phyloP scores from a whole-genome alignment of 2,888 invertebrate genomes.

The Mayetiola destructor region DNA sequence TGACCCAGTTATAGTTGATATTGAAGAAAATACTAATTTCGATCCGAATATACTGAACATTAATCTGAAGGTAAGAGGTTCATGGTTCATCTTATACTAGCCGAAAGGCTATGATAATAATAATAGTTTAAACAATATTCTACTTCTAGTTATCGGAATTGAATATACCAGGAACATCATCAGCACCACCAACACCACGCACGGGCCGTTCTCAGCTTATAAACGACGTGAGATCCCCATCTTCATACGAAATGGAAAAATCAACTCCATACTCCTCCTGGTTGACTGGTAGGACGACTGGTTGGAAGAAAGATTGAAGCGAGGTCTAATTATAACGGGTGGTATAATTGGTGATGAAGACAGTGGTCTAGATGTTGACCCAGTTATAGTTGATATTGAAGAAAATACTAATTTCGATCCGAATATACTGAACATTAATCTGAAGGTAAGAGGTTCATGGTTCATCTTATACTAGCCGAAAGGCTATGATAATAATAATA shows the following conservation, averaged over 20 bases:
- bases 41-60: conserved; percentile 17
- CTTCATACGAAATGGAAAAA: too few species aligned
- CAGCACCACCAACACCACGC: conserved; percentile 24
- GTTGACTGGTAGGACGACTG: too few species aligned
- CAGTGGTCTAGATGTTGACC: conserved; percentile 5
- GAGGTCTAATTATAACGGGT: conserved; percentile 26
- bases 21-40: conserved; percentile 17
- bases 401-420: conserved; percentile 20
- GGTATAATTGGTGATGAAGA: conserved; percentile 21
- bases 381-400: conserved; percentile 25
- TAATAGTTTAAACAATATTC: conserved; percentile 18
- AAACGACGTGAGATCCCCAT: too few species aligned
- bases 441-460: not conserved
- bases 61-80: not conserved
- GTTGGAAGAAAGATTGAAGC: conserved; percentile 29
- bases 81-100: too few species aligned
- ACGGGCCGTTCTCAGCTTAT: conserved; percentile 20
- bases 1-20: conserved; percentile 24
- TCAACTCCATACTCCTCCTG: not conserved
- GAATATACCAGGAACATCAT: conserved; percentile 18
- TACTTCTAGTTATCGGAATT: conserved; percentile 23
- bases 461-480: too few species aligned
- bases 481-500: conserved; percentile 19
- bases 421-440: not conserved
- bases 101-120: too few species aligned